Evolutionary conservation across 2,797 vertebrate genomes (phyloP), one percentile per base, ranked within the genome.

Genomic region (Stomatorhinus walkeri): DNA sequence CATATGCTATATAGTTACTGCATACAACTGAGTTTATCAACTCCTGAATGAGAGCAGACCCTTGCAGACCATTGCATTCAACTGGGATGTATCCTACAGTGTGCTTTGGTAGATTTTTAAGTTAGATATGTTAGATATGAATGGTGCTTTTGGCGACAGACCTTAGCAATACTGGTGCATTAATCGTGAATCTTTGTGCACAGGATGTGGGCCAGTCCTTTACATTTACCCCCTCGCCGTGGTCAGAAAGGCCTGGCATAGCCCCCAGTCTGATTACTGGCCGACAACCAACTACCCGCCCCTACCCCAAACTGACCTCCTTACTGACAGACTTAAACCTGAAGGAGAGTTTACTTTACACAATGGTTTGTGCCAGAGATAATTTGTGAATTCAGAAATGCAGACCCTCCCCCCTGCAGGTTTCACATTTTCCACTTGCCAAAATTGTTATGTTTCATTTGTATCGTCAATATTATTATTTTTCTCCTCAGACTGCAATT

Each of bases 341-440:
- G 89, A 87, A 92, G 91, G 85, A 88, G 89, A 24, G 87, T 88
- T 89, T 88, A 90, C 91, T 64, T 88, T 90, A 90, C 92, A 89
- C 91, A 91, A 90, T 43, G 89, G 36, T 89, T 87, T 91, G 91
- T 79, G 43, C 90, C 92, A 59, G 36, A 85, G 12, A 88, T 87
- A 91, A 87, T 91, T 68, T 91, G 79, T 91, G 92, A 89, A 93
- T 93, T 91, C 91, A 48, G 54, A n/a, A 85, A n/a, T 19, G 19
- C 88, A 91, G 56, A 51, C 90, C 87, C 91, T 93, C 89, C 90
- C 4, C 24, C 64, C 9, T 8, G 14, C 32, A 8, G 10, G 12
- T 36, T 48, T 14, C 87, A 10, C 19, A 32, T 59, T 54, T 59
- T 87, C 19, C 56, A 22, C 40, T 16, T 16, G 32, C 85, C 4